phyloP scores from a whole-genome alignment of 2,888 invertebrate genomes.

The Ariolimax columbianus region DNA sequence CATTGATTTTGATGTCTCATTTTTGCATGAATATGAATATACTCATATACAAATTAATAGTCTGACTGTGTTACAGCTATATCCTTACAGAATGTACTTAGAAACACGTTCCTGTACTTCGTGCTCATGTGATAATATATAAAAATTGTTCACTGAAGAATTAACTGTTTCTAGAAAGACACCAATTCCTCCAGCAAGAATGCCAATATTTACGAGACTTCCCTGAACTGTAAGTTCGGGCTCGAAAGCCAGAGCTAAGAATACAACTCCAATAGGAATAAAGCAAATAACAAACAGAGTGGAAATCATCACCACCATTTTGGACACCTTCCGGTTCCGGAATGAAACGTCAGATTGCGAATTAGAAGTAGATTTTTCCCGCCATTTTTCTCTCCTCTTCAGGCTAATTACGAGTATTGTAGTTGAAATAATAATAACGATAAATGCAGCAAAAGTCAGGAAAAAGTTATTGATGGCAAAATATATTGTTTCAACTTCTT shows the following conservation, averaged over 20 bases:
- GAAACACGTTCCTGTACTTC: conserved; percentile 1
- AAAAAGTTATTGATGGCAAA: neutral
- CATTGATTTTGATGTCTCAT: too few species aligned
- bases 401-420: neutral
- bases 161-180: neutral
- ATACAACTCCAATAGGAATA: neutral
- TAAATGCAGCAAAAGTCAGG: neutral
- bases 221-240: neutral
- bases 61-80: too few species aligned
- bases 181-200: neutral
- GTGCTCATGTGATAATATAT: conserved; percentile 27
- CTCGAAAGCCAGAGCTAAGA: neutral
- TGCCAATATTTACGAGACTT: neutral
- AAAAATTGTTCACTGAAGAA: neutral
- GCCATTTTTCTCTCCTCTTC: conserved; percentile 5
- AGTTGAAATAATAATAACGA: neutral
- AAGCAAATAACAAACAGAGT: conserved; percentile 2
- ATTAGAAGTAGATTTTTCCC: neutral
- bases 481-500: neutral
- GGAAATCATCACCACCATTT: conserved; percentile 16
- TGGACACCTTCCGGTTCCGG: conserved; percentile 13
- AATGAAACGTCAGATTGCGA: neutral
- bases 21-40: too few species aligned
- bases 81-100: neutral
- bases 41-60: too few species aligned